Conservation (phyloP, 1,140 invertebrate genomes). For the Drosophila persimilis region DNA sequence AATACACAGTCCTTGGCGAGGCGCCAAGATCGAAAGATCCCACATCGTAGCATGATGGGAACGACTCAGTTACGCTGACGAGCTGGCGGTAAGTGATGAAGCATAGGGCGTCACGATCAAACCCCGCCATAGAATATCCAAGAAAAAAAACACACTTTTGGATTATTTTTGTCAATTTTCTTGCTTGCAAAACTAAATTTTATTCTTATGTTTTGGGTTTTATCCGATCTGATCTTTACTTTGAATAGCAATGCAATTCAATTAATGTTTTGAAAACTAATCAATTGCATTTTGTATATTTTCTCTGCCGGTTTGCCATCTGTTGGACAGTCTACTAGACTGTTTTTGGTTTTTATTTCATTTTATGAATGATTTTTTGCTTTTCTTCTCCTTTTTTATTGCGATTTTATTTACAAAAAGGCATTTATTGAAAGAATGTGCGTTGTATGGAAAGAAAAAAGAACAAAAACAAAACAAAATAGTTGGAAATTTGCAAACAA, state of each 20-base stretch:
- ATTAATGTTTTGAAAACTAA: slow-evolving; percentile 72
- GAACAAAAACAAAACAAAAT: slow-evolving; percentile 16
- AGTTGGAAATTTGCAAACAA: slow-evolving; percentile 42
- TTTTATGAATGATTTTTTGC: slow-evolving; percentile 71
- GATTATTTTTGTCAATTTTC: slow-evolving; percentile 42
- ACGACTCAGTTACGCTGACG: too few species aligned
- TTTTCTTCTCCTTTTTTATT: slow-evolving; percentile 42
- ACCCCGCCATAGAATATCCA: not conserved
- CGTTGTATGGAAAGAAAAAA: slow-evolving; percentile 38
- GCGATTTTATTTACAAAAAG: slow-evolving; percentile 77
- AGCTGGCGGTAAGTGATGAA: too few species aligned
- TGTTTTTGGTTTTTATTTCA: slow-evolving; percentile 64
- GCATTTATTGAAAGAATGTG: slow-evolving; percentile 50
- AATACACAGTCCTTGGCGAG: too few species aligned
- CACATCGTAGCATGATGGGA: too few species aligned
- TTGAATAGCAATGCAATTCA: slow-evolving; percentile 67
- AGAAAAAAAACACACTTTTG: slow-evolving; percentile 40
- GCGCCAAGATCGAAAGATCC: too few species aligned
- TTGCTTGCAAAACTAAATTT: slow-evolving; percentile 75
- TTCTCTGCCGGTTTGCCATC: slow-evolving; percentile 12
- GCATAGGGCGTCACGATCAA: too few species aligned
- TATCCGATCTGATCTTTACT: slow-evolving; percentile 60
- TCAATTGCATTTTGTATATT: slow-evolving; percentile 58
- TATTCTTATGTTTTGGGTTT: slow-evolving; percentile 61
- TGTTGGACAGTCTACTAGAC: slow-evolving; percentile 36